Evolutionary conservation across 2,113 vertebrate species (phyloP), one percentile per base, ranked within the genome.

Genomic region (Mesitornis unicolor): DNA sequence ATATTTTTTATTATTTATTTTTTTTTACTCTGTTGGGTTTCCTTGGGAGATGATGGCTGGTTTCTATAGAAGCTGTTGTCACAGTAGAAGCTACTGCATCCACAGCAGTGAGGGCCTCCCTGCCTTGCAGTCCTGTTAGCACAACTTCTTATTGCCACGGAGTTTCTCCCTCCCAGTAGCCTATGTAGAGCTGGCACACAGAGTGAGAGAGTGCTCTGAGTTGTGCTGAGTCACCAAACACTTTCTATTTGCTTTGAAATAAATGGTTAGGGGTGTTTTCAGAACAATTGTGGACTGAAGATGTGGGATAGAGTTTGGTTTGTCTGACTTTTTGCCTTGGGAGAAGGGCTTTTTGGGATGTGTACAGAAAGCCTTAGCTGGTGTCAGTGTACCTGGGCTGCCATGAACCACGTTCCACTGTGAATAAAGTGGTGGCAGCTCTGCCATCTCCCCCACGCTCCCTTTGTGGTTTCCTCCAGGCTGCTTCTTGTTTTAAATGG

Each of bases 151-250:
- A 7, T 13, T 73, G 48, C 59, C 38, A 3, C 2, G 3, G 36
- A n/a, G 24, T 47, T 88, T 69, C 43, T 67, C 25, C 25, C 43
- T 67, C 25, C 25, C 36, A 26, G 45, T 16, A 79, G 56, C 45
- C 33, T 45, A 36, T 1, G 1, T 25, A 50, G 26, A 73, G 42
- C 42, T 59, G 59, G 48, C 5, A 17, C 76, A n/a, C n/a, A n/a
- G n/a, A n/a, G 56, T 64, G 38, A 16, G 54, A 43, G 53, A 24
- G 26, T 9, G 2, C 24, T 67, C 33, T 1, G 6, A 53, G 9
- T 43, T 28, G 17, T 26, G 70, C 8, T 35, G 0, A 0, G n/a
- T 53, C 2, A 1, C 35, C 1, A 0, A 74, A 47, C 0, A 0
- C 24, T 63, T 89, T 56, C 57, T 16, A 3, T 84, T 73, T 64